Conservation (phyloP, 2,113 vertebrate genomes). For the Craseonycteris thonglongyai region DNA sequence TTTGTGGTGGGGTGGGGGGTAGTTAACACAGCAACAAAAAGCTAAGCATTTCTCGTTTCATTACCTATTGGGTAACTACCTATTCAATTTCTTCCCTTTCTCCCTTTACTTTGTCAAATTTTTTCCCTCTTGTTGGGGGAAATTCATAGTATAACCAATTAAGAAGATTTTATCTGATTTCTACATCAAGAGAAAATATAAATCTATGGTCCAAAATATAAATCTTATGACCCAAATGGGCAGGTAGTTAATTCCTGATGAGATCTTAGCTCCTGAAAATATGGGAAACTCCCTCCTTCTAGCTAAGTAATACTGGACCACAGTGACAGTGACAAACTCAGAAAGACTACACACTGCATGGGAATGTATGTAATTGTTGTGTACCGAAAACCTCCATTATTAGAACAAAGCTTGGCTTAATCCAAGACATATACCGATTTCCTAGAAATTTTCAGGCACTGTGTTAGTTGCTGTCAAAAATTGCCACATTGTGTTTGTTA, state of each 20-base stretch:
- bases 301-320: not conserved
- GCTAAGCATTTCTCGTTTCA: not conserved
- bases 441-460: not conserved
- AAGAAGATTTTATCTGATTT: not conserved
- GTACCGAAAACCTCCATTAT: not conserved
- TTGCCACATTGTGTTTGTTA: not conserved
- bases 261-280: not conserved
- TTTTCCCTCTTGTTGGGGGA: not conserved
- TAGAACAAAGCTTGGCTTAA: not conserved
- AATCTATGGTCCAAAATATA: not conserved
- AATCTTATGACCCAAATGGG: not conserved
- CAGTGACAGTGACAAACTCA: not conserved
- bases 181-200: not conserved
- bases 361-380: not conserved
- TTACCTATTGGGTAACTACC: not conserved
- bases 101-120: not conserved
- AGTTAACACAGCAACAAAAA: not conserved
- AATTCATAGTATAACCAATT: not conserved
- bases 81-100: not conserved
- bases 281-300: not conserved
- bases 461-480: not conserved
- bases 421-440: not conserved
- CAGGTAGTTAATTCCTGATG: not conserved
- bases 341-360: not conserved
- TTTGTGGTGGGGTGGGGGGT: rapidly evolving